These are phyloP conservation scores for Microtus californicus DNA, from an alignment of 2,797 vertebrate genomes.

Conservation along the genomic window DNA sequence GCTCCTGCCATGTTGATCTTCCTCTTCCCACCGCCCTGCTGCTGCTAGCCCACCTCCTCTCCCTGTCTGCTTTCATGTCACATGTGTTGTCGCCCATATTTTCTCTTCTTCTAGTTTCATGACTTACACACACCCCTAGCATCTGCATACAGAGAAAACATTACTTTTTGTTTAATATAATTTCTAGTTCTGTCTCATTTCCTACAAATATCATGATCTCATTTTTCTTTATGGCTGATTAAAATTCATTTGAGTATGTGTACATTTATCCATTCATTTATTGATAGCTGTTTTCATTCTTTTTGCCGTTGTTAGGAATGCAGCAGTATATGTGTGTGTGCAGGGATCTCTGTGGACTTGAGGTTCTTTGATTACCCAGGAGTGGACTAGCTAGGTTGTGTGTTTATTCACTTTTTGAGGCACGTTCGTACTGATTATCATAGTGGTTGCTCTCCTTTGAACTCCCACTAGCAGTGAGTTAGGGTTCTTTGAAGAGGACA, in stretches of 20 bases:
- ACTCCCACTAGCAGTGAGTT: not conserved
- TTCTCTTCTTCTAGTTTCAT: not conserved
- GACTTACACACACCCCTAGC: not conserved
- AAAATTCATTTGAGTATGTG: not conserved
- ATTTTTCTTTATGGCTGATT: not conserved
- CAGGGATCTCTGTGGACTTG: not conserved
- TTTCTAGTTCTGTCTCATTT: not conserved
- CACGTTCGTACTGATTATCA: not conserved
- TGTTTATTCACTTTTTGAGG: not conserved
- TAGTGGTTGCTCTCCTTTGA: not conserved
- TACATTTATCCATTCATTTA: not conserved
- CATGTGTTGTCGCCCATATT: not conserved
- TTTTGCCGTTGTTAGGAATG: not conserved
- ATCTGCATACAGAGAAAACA: not conserved
- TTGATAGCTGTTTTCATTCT: not conserved
- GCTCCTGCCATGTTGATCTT: not conserved
- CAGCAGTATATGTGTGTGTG: not conserved
- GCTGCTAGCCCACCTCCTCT: not conserved
- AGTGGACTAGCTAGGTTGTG: not conserved
- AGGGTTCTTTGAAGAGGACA: constrained; percentile 9
- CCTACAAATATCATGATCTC: not conserved
- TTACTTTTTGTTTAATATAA: not conserved
- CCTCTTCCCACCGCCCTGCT: not conserved
- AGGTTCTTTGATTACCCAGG: not conserved
- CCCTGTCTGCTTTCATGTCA: not conserved